Percentiles rank a stretch among this genome's conserved stretches.
Evolutionary conservation across 2,888 invertebrate genomes (phyloP).

Genomic region (Physocephala rufipes): DNA sequence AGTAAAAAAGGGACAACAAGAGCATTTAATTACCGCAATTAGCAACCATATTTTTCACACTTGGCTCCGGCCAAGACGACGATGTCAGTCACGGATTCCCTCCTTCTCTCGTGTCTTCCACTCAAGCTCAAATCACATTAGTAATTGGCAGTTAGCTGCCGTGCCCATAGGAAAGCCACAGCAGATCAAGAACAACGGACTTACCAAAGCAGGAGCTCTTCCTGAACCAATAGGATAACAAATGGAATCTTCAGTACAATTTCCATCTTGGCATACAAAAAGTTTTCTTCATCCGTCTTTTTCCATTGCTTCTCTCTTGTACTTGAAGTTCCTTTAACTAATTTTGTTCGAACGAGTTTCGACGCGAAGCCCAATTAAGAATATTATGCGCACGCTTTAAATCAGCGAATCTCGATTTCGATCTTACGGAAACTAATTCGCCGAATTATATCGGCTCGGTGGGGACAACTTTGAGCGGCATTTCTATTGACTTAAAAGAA

Average conservation of each 20-base stretch:
- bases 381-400: constrained; percentile 39
- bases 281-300: neutral
- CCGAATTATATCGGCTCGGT: too few relatives aligned
- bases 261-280: constrained; percentile 36
- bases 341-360: constrained; percentile 3
- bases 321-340: constrained; percentile 1
- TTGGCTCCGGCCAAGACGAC: too few relatives aligned
- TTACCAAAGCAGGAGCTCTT: neutral
- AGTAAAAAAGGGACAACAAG: neutral
- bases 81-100: too few relatives aligned
- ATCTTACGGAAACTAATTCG: too few relatives aligned
- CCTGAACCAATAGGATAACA: neutral
- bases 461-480: too few relatives aligned
- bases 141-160: constrained; percentile 42
- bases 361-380: constrained; percentile 49
- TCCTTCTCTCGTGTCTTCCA: too few relatives aligned
- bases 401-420: too few relatives aligned
- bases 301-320: constrained; percentile 26
- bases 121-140: constrained; percentile 38
- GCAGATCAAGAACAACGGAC: neutral
- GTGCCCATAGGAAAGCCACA: constrained; percentile 18
- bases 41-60: constrained; percentile 19
- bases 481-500: too few relatives aligned
- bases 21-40: constrained; percentile 32
- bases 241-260: constrained; percentile 33